A percentile compares a stretch with the other conserved stretches of the same genome.
Evolutionary conservation across 2,888 invertebrate genomes (phyloP).

Genomic region (Apodemia mormo): DNA sequence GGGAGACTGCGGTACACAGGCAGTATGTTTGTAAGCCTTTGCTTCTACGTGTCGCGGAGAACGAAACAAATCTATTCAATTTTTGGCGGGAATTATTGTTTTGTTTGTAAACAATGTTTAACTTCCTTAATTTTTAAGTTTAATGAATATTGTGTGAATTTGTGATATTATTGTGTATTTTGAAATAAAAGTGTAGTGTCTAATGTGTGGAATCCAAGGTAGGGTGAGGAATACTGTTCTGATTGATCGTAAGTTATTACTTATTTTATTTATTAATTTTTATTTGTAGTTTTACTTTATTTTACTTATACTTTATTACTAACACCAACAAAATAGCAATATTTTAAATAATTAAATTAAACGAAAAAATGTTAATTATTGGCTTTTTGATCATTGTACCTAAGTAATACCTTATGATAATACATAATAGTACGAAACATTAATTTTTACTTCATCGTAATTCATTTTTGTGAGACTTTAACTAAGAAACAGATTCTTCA

Average conservation of each 20-base stretch:
- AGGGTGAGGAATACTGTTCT: constrained; percentile 39
- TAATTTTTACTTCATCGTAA: no score
- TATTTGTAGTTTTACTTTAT: no score
- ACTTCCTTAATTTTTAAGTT: constrained; percentile 26
- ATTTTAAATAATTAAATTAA: no score
- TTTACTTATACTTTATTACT: no score
- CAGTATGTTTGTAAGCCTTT: constrained; percentile 57
- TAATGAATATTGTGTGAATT: constrained; percentile 16
- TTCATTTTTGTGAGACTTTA: no score
- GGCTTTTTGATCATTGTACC: no score
- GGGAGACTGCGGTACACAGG: constrained; percentile 45
- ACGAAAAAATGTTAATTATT: no score
- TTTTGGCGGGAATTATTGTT: constrained; percentile 43
- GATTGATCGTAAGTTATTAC: constrained; percentile 49
- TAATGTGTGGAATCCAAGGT: constrained; percentile 51
- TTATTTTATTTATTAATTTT: no score
- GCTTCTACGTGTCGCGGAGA: constrained; percentile 43
- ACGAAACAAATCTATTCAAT: constrained; percentile 27
- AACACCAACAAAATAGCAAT: no score
- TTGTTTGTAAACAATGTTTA: neutral
- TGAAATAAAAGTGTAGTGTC: constrained; percentile 32
- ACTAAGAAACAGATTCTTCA: no score
- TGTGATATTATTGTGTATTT: constrained; percentile 23
- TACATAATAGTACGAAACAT: no score
- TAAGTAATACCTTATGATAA: no score